A percentile compares a stretch with the other conserved stretches of the same genome.
Evolutionary conservation across 2,888 invertebrate genomes (phyloP).

Genomic region (Phytoseiulus persimilis): DNA sequence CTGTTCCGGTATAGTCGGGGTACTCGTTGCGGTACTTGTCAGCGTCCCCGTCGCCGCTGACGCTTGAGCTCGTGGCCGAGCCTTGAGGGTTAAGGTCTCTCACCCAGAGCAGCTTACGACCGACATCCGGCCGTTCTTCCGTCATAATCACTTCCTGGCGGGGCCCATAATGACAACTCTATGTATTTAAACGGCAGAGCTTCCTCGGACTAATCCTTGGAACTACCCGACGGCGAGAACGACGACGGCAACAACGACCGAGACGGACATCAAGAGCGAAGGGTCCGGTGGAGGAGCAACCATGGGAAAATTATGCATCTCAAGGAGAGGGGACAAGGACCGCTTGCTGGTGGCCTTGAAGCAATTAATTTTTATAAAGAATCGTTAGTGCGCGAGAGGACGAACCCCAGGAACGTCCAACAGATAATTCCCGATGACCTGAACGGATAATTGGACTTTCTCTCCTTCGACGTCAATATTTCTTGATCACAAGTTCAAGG

Average conservation of each 20-base stretch:
- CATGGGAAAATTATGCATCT: background rate
- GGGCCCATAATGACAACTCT: slow-evolving; percentile 35
- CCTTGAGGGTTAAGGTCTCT: background rate
- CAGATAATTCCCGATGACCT: background rate
- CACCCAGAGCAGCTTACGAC: background rate
- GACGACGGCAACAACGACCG: background rate
- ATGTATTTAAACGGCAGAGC: slow-evolving; percentile 19
- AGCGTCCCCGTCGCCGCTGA: background rate
- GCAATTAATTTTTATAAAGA: background rate
- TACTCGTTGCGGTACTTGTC: background rate
- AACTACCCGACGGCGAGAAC: background rate
- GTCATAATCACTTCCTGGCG: slow-evolving; percentile 34
- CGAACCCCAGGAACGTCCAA: background rate
- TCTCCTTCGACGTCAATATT: too few species aligned
- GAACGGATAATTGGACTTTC: too few species aligned
- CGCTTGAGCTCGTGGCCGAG: background rate
- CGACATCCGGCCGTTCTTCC: slow-evolving; percentile 14
- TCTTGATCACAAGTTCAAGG: too few species aligned
- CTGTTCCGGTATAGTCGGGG: too few species aligned
- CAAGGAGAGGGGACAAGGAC: background rate
- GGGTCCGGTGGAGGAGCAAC: background rate
- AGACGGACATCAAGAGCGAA: background rate
- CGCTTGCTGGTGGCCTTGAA: background rate
- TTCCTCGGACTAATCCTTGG: background rate
- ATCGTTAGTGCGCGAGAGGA: too few species aligned